These are phyloP conservation scores for Anomalospiza imberbis DNA, from an alignment of 2,797 vertebrate species.

Conservation along the genomic window DNA sequence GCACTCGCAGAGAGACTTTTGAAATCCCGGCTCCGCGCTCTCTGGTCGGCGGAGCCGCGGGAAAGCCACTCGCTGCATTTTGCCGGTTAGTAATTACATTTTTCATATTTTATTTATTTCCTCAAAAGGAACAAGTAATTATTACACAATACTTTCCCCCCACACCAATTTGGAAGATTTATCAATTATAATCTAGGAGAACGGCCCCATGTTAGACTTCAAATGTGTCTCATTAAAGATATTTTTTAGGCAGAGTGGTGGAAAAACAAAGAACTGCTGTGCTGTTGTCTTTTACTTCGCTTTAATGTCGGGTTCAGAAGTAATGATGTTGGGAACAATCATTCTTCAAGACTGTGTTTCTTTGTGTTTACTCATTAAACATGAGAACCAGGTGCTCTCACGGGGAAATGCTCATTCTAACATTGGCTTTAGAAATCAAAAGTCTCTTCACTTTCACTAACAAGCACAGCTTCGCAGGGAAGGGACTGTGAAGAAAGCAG, in stretches of 20 bases:
- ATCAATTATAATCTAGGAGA: slow-evolving; percentile 70
- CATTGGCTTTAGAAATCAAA: slow-evolving; percentile 61
- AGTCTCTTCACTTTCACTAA: slow-evolving; percentile 69
- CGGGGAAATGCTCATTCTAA: slow-evolving; percentile 66
- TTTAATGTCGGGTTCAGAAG: slow-evolving; percentile 61
- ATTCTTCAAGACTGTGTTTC: slow-evolving; percentile 61
- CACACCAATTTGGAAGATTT: slow-evolving; percentile 63
- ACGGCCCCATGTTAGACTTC: slow-evolving; percentile 58
- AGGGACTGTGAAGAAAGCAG: neutral
- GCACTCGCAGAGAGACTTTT: neutral
- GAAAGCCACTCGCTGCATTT: slow-evolving; percentile 16
- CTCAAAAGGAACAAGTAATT: slow-evolving; percentile 69
- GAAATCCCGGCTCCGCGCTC: slow-evolving; percentile 15
- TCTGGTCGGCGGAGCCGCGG: slow-evolving; percentile 5
- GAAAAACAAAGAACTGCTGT: slow-evolving; percentile 70
- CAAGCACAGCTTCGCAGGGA: slow-evolving; percentile 64
- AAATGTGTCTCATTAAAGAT: slow-evolving; percentile 65
- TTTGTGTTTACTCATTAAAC: slow-evolving; percentile 75
- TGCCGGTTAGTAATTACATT: slow-evolving; percentile 55
- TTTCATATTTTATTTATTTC: slow-evolving; percentile 73
- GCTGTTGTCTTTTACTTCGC: slow-evolving; percentile 63
- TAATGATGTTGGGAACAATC: slow-evolving; percentile 72
- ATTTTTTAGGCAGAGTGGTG: slow-evolving; percentile 58
- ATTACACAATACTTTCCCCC: slow-evolving; percentile 53
- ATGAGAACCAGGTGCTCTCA: slow-evolving; percentile 70